Conservation (phyloP, 2,888 invertebrate genomes). For the Antheraea assamensis region DNA sequence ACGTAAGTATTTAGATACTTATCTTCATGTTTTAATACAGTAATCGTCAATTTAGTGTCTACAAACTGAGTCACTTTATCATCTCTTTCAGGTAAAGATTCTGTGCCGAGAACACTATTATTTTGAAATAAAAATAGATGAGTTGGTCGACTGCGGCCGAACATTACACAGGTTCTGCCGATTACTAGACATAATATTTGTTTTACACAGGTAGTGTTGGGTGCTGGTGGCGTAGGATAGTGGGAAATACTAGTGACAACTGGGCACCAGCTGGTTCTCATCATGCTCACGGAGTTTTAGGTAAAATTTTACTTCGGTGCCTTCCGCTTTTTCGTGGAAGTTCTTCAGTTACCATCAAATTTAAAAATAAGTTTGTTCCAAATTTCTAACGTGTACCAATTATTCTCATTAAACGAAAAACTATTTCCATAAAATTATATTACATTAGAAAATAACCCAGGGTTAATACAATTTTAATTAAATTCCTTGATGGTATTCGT, state of each 20-base stretch:
- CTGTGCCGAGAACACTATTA: not conserved
- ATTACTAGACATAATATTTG: not conserved
- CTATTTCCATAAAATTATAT: not conserved
- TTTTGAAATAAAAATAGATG: not conserved
- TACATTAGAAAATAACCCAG: not conserved
- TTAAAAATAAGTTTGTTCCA: not conserved
- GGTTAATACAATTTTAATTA: not conserved
- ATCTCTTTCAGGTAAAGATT: not conserved
- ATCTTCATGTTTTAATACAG: not conserved
- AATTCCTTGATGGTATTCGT: not conserved
- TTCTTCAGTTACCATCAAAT: too few species aligned
- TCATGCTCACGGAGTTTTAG: slow-evolving; percentile 73
- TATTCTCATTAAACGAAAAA: not conserved
- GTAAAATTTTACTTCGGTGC: slow-evolving; percentile 35
- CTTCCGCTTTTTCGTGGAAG: too few species aligned
- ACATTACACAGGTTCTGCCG: not conserved
- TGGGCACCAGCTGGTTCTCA: slow-evolving; percentile 74
- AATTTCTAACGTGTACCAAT: not conserved
- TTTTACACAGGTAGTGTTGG: slow-evolving; percentile 65
- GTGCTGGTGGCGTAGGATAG: slow-evolving; percentile 75
- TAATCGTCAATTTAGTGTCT: too few species aligned
- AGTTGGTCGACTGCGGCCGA: not conserved
- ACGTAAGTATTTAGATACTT: not conserved
- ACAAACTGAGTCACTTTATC: too few species aligned
- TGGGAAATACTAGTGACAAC: slow-evolving; percentile 63